Percentiles rank a stretch among this genome's conserved stretches.
Conservation (phyloP, 2,888 invertebrate genomes). For the Electrophaes corylata region DNA sequence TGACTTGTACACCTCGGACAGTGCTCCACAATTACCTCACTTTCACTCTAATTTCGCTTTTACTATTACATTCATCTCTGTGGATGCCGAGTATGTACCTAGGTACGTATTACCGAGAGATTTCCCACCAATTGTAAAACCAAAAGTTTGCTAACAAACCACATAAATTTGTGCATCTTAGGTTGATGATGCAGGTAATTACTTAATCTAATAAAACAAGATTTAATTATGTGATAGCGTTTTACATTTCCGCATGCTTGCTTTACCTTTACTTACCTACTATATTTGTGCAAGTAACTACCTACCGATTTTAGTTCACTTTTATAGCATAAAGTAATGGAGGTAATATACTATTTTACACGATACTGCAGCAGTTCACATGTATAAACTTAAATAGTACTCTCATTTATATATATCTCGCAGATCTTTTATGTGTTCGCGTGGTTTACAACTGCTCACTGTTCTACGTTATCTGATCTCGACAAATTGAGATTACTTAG, state of each 20-base stretch:
- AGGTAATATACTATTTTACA: no score
- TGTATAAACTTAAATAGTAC: neutral
- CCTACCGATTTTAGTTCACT: no score
- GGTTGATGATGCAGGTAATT: conserved; percentile 26
- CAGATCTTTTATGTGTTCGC: conserved; percentile 11
- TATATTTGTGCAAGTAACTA: no score
- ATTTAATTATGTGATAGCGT: conserved; percentile 30
- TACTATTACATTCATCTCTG: conserved; percentile 35
- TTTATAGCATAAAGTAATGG: no score
- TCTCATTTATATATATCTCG: conserved; percentile 15
- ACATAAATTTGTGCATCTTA: conserved; percentile 27
- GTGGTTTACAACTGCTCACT: conserved; percentile 9
- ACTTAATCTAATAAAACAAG: conserved; percentile 32
- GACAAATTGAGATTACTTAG: conserved; percentile 3
- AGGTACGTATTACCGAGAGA: conserved; percentile 24
- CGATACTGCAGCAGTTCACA: neutral
- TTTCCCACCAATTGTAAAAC: conserved; percentile 41
- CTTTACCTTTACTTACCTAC: conserved; percentile 6
- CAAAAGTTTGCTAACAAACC: conserved; percentile 33
- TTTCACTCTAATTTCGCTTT: conserved; percentile 44
- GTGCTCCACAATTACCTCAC: conserved; percentile 32
- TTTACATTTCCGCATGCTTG: conserved; percentile 17
- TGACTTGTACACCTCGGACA: neutral
- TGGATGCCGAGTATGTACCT: conserved; percentile 6
- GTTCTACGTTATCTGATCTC: conserved; percentile 8